Conservation (phyloP, 2,888 invertebrate species). For the Himalopsyche japonica region DNA sequence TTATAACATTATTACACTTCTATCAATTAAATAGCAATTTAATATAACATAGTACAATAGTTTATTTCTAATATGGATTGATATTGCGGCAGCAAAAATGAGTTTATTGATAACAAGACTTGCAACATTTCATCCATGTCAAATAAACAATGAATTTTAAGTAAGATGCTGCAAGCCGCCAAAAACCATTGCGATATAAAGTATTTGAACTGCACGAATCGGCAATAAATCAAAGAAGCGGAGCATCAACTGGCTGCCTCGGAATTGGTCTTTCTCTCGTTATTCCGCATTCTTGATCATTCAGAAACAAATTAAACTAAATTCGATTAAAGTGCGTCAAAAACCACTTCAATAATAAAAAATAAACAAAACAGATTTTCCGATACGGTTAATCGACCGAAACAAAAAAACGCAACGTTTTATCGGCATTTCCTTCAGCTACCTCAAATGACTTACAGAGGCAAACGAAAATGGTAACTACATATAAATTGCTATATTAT, state of each 20-base stretch:
- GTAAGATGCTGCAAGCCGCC: background rate
- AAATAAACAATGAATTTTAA: too few relatives aligned
- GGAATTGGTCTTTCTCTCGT: background rate
- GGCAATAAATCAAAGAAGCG: background rate
- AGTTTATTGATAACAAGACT: too few relatives aligned
- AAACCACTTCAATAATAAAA: background rate
- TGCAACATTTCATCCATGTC: too few relatives aligned
- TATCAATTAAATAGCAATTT: too few relatives aligned
- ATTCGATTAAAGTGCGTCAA: background rate
- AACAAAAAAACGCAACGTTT: background rate
- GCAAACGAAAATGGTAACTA: too few relatives aligned
- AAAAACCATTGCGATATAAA: background rate
- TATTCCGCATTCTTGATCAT: background rate
- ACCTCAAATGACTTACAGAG: too few relatives aligned
- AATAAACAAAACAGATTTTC: background rate
- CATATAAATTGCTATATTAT: too few relatives aligned
- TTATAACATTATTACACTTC: too few relatives aligned
- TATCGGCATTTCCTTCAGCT: too few relatives aligned
- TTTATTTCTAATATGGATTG: too few relatives aligned
- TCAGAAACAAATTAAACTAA: background rate
- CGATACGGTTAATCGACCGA: background rate
- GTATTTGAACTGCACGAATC: background rate
- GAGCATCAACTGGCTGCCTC: background rate
- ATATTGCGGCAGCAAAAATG: too few relatives aligned
- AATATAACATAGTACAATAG: too few relatives aligned